Conservation (phyloP, 2,797 vertebrate genomes). For the Mormyrus proboscirostris region DNA sequence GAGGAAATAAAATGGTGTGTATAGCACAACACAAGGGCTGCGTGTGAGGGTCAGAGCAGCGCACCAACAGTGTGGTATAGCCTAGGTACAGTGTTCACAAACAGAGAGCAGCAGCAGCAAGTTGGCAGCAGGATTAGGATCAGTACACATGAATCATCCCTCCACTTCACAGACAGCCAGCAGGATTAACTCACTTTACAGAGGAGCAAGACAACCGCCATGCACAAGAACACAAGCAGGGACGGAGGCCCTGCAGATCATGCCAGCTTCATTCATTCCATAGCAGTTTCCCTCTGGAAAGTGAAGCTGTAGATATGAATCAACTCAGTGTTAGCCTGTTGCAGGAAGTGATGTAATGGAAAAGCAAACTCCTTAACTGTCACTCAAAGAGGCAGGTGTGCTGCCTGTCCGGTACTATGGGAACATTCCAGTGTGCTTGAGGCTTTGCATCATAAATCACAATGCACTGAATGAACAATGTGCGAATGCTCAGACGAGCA, state of each 20-base stretch:
- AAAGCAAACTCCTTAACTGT: background rate
- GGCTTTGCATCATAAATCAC: background rate
- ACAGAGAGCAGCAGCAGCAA: background rate
- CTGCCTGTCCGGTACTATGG: background rate
- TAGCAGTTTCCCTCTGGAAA: background rate
- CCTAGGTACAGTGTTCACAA: background rate
- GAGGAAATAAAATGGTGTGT: background rate
- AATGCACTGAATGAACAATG: constrained; percentile 24
- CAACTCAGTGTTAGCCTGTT: background rate
- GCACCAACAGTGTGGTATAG: background rate
- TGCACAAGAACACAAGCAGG: background rate
- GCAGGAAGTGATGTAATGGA: constrained; percentile 8
- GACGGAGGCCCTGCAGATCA: background rate
- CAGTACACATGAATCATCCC: constrained; percentile 10
- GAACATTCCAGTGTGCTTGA: background rate
- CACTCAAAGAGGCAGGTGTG: background rate
- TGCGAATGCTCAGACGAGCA: constrained; percentile 9
- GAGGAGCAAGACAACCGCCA: background rate
- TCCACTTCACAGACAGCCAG: background rate
- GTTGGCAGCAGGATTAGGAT: background rate
- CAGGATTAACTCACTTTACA: background rate
- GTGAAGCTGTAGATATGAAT: background rate
- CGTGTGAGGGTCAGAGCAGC: background rate
- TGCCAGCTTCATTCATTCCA: background rate
- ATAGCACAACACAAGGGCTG: background rate